Evolutionary conservation across 2,888 invertebrate species (phyloP).

Genomic region (Agriopis marginaria): DNA sequence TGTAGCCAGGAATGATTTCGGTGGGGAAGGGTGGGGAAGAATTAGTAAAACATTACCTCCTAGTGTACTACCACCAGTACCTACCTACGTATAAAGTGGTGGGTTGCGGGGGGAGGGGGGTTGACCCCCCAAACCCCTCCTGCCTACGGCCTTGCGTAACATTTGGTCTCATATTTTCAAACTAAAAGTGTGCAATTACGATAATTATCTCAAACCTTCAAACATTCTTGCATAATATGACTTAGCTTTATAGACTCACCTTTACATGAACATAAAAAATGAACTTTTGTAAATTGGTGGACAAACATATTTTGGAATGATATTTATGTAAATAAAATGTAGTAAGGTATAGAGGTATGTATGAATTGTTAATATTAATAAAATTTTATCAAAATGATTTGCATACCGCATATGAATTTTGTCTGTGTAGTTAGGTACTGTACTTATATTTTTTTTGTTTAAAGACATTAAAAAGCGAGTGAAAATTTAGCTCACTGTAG

Average conservation of each 20-base stretch:
- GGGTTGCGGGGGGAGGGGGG: no score
- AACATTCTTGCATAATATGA: slow-evolving; percentile 42
- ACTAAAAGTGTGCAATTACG: slow-evolving; percentile 14
- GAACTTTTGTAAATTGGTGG: slow-evolving; percentile 60
- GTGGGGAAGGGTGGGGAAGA: no score
- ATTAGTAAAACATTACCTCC: no score
- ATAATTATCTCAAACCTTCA: slow-evolving; percentile 25
- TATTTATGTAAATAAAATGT: slow-evolving; percentile 73
- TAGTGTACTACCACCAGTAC: no score
- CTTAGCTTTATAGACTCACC: slow-evolving; percentile 43
- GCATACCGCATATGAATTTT: slow-evolving; percentile 47
- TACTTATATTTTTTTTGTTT: slow-evolving; percentile 35
- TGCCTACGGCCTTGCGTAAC: slow-evolving; percentile 6
- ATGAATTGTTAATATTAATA: slow-evolving; percentile 74
- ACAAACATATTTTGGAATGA: slow-evolving; percentile 75
- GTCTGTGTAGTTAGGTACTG: slow-evolving; percentile 39
- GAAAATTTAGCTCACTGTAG: slow-evolving; percentile 30
- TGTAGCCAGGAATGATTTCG: no score
- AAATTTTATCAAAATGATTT: slow-evolving; percentile 67
- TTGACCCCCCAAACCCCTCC: no score
- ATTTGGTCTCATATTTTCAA: slow-evolving; percentile 3
- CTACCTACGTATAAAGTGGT: no score
- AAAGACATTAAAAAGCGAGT: slow-evolving; percentile 23
- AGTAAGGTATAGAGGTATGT: slow-evolving; percentile 65
- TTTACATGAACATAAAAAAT: slow-evolving; percentile 38